Percentiles rank a stretch among this genome's conserved stretches.
phyloP scores from a whole-genome alignment of 2,797 vertebrate genomes.

The Peromyscus eremicus region DNA sequence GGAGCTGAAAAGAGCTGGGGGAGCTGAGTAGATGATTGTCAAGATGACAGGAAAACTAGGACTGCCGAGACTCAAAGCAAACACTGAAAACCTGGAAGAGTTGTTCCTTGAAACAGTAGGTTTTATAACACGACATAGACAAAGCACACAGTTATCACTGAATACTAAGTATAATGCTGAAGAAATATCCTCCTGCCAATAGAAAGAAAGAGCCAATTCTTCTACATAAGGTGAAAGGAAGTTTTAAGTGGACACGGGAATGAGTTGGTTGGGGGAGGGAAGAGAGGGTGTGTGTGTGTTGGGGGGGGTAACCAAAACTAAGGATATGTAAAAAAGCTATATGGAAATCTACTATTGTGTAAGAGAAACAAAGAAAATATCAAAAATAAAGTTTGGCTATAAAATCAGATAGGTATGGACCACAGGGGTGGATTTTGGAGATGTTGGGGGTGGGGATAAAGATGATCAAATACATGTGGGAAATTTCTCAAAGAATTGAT shows the following conservation, averaged over 20 bases:
- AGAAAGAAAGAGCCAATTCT: constrained; percentile 9
- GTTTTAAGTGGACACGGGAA: not conserved
- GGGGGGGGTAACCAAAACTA: not conserved
- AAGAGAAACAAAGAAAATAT: not conserved
- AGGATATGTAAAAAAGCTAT: not conserved
- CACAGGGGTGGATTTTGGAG: not conserved
- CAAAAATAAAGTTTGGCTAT: not conserved
- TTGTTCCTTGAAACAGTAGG: not conserved
- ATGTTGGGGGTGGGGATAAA: too few species aligned
- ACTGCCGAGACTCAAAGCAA: constrained; percentile 1
- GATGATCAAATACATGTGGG: not conserved
- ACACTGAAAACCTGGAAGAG: not conserved
- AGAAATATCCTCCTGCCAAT: not conserved
- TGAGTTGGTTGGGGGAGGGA: not conserved
- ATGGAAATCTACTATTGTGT: not conserved
- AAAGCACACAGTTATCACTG: constrained; percentile 19
- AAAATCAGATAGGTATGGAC: not conserved
- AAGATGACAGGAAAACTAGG: not conserved
- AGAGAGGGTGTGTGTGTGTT: not conserved
- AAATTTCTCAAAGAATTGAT: not conserved
- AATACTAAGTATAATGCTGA: not conserved
- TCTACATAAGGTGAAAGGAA: not conserved
- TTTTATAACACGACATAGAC: not conserved
- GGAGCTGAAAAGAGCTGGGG: not conserved
- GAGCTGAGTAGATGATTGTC: not conserved